Conservation (phyloP, 2,797 vertebrate species). For the Karalla daura region DNA sequence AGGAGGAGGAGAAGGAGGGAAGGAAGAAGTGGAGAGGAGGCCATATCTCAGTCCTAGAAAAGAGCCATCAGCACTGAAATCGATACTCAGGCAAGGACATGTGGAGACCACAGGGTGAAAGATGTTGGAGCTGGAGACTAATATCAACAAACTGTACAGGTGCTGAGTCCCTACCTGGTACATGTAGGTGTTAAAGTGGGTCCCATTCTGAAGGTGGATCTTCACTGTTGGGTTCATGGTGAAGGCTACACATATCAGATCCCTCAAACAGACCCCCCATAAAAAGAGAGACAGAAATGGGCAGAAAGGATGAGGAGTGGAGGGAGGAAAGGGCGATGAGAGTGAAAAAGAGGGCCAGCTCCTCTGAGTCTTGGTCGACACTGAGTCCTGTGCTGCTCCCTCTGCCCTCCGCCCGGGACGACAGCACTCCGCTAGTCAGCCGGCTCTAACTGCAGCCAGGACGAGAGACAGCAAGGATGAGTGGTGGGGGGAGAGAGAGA, state of each 20-base stretch:
- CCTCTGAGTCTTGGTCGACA: conserved; percentile 63
- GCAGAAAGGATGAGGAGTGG: conserved; percentile 16
- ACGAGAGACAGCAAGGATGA: conserved; percentile 31
- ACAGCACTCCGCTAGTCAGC: conserved; percentile 60
- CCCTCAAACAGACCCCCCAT: conserved; percentile 61
- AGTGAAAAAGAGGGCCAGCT: conserved; percentile 34
- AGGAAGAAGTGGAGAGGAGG: conserved; percentile 56
- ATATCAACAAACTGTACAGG: conserved; percentile 36
- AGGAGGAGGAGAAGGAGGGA: conserved; percentile 19
- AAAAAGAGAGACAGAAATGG: conserved; percentile 49
- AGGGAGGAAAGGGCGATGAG: conserved; percentile 12
- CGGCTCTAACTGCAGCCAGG: conserved; percentile 49
- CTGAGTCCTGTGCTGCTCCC: conserved; percentile 62
- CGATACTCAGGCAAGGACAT: conserved; percentile 68
- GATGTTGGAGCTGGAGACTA: conserved; percentile 42
- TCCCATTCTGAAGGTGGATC: conserved; percentile 87
- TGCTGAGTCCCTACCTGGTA: conserved; percentile 86
- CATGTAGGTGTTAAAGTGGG: conserved; percentile 88
- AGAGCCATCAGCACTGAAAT: conserved; percentile 69
- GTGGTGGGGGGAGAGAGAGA: conserved; percentile 12
- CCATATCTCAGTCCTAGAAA: conserved; percentile 63
- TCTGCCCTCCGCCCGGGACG: conserved; percentile 59
- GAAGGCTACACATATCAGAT: conserved; percentile 84
- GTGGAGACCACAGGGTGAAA: conserved; percentile 52
- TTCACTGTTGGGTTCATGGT: conserved; percentile 84